phyloP scores from a whole-genome alignment of 1,140 invertebrate species.

The Bombus fervidus region DNA sequence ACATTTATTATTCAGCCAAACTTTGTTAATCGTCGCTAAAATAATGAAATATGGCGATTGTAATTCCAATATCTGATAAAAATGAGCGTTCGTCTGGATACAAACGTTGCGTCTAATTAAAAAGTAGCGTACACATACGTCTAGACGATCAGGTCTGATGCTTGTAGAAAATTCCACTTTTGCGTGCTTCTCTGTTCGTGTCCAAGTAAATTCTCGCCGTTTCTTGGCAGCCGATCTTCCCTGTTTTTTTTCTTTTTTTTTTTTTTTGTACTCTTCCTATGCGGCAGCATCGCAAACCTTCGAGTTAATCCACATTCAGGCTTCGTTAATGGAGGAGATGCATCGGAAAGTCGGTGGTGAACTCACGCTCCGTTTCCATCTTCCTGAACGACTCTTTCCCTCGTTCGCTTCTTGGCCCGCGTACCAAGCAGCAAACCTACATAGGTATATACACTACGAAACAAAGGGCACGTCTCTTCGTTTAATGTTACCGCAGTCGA shows the following conservation, averaged over 20 bases:
- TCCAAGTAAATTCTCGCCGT: constrained; percentile 21
- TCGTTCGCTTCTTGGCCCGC: constrained; percentile 29
- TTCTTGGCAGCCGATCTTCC: constrained; percentile 53
- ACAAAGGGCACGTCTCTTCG: constrained; percentile 78
- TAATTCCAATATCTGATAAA: no score
- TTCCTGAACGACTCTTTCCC: neutral
- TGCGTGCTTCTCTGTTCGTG: neutral
- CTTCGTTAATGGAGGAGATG: constrained; percentile 48
- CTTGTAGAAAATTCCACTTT: neutral
- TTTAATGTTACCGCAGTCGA: constrained; percentile 81
- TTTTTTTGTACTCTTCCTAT: constrained; percentile 38
- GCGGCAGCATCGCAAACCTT: constrained; percentile 61
- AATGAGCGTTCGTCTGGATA: no score
- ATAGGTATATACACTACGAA: constrained; percentile 39
- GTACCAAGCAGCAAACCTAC: constrained; percentile 5
- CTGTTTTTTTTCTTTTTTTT: neutral
- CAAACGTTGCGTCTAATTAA: no score
- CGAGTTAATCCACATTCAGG: constrained; percentile 57
- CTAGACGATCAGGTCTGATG: neutral
- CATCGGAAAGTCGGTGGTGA: constrained; percentile 60
- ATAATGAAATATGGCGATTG: no score
- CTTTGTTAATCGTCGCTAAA: no score
- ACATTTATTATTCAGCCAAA: no score
- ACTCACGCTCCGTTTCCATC: constrained; percentile 44
- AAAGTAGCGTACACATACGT: no score